phyloP scores from a whole-genome alignment of 2,888 invertebrate genomes.

The Pseudanteris insignis region DNA sequence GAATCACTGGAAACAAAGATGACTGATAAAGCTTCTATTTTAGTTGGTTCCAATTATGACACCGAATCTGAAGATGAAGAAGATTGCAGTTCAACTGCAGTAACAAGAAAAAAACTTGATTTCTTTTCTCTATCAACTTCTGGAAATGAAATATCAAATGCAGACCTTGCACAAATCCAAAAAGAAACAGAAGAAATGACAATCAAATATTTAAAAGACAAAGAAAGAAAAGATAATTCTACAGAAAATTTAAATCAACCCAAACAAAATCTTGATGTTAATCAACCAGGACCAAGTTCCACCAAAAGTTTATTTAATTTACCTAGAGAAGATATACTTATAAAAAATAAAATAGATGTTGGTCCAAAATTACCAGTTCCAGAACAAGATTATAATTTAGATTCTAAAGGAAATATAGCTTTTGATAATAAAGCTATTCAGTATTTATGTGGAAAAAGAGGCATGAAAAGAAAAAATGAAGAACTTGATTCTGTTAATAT shows the following conservation, averaged over 20 bases:
- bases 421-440: slow-evolving; percentile 64
- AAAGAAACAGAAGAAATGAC: slow-evolving; percentile 32
- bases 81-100: slow-evolving; percentile 41
- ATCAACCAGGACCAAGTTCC: slow-evolving; percentile 11
- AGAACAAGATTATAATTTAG: slow-evolving; percentile 65
- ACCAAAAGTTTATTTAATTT: slow-evolving; percentile 70
- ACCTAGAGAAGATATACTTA: slow-evolving; percentile 66
- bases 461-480: slow-evolving; percentile 66
- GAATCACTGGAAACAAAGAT: slow-evolving; percentile 44
- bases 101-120: slow-evolving; percentile 49
- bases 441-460: slow-evolving; percentile 62
- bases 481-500: slow-evolving; percentile 73
- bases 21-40: slow-evolving; percentile 55
- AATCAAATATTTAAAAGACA: slow-evolving; percentile 27
- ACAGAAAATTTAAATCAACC: neutral
- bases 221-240: too few relatives aligned
- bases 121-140: slow-evolving; percentile 59
- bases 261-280: slow-evolving; percentile 6
- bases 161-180: slow-evolving; percentile 10
- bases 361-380: slow-evolving; percentile 64
- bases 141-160: slow-evolving; percentile 12
- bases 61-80: slow-evolving; percentile 63
- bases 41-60: slow-evolving; percentile 51
- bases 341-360: slow-evolving; percentile 64
- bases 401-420: slow-evolving; percentile 60